Conservation (phyloP, 2,888 invertebrate genomes). For the Plagiodera versicolora region DNA sequence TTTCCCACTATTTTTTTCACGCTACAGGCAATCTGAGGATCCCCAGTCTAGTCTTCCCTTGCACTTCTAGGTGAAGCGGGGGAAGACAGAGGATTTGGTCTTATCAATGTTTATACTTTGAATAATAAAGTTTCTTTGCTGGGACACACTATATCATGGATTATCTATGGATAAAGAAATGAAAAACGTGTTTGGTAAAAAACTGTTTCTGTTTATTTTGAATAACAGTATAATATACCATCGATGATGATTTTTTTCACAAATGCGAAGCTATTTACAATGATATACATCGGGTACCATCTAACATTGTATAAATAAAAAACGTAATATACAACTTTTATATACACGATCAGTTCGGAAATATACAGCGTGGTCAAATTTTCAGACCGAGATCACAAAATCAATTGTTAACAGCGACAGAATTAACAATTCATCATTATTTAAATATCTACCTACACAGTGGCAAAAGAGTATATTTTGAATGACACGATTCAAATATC, state of each 20-base stretch:
- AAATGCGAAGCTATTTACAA: constrained; percentile 52
- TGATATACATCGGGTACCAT: constrained; percentile 44
- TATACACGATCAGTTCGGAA: constrained; percentile 49
- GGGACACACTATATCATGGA: not conserved
- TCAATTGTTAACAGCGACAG: constrained; percentile 43
- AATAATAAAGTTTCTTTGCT: too few species aligned
- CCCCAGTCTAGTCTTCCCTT: too few species aligned
- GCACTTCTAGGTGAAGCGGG: too few species aligned
- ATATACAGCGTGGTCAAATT: constrained; percentile 38
- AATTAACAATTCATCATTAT: constrained; percentile 28
- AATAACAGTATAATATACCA: constrained; percentile 51
- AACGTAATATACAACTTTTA: constrained; percentile 44
- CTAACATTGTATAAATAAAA: constrained; percentile 42
- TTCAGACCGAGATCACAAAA: constrained; percentile 51
- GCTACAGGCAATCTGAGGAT: too few species aligned
- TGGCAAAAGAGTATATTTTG: not conserved
- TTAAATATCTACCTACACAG: constrained; percentile 9
- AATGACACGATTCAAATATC: not conserved
- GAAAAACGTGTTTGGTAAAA: constrained; percentile 12
- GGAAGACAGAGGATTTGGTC: too few species aligned
- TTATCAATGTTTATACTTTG: too few species aligned
- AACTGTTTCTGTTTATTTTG: constrained; percentile 40
- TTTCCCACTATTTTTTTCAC: too few species aligned
- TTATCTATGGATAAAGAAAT: not conserved
- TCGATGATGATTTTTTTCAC: constrained; percentile 46